phyloP scores from a whole-genome alignment of 1,140 invertebrate species.

The Orussus abietinus region DNA sequence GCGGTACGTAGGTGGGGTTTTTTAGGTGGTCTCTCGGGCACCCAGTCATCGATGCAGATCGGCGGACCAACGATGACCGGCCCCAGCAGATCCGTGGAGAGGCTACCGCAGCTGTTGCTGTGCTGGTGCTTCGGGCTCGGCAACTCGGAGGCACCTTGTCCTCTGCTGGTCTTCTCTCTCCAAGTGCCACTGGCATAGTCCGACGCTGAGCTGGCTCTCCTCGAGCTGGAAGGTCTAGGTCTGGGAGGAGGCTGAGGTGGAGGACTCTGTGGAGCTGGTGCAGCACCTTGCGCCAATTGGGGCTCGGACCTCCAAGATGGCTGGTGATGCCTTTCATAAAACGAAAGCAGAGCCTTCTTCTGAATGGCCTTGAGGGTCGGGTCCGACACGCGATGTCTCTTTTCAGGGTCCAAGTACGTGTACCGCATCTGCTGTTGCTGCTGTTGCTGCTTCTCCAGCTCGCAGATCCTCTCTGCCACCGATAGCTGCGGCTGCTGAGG shows the following conservation, averaged over 20 bases:
- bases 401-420: slow-evolving; percentile 72
- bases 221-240: slow-evolving; percentile 53
- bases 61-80: slow-evolving; percentile 63
- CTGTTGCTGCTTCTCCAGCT: slow-evolving; percentile 61
- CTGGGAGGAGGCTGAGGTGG: slow-evolving; percentile 59
- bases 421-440: slow-evolving; percentile 59
- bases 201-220: slow-evolving; percentile 66
- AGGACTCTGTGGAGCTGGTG: slow-evolving; percentile 40
- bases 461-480: slow-evolving; percentile 72
- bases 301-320: slow-evolving; percentile 63
- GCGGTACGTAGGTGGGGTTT: slow-evolving; percentile 66
- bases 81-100: slow-evolving; percentile 59
- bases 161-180: slow-evolving; percentile 36
- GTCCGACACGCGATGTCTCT: slow-evolving; percentile 69
- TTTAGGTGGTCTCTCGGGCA: slow-evolving; percentile 69
- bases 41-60: slow-evolving; percentile 67
- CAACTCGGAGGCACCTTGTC: slow-evolving; percentile 25
- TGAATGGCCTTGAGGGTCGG: slow-evolving; percentile 81
- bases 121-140: slow-evolving; percentile 54
- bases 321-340: slow-evolving; percentile 74
- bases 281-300: slow-evolving; percentile 49
- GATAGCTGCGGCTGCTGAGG: slow-evolving; percentile 57
- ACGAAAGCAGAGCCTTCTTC: slow-evolving; percentile 80
- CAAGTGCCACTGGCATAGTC: slow-evolving; percentile 59
- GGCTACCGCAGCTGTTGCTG: slow-evolving; percentile 61